Base-by-base conservation (phyloP, 2,888 invertebrate genomes). In the Sinelater perroti region DNA sequence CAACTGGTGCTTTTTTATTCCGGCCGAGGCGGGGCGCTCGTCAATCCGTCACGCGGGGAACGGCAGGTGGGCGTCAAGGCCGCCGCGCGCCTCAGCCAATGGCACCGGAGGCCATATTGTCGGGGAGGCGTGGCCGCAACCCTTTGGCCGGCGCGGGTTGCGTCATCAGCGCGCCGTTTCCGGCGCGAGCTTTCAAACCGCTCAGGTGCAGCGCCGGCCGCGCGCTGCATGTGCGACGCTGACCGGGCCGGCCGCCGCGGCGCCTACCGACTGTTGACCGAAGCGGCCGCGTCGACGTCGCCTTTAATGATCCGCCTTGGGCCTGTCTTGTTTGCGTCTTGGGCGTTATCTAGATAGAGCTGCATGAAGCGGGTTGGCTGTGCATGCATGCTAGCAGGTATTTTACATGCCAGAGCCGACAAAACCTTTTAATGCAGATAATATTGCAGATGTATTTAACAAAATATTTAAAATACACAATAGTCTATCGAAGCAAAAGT, bases 21-120 rank as follows among this genome's bases (percentile, higher is more conserved):
- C 36, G 52, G 59, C 70, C 66, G 65, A 68, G 70, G 73, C 72
- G 72, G 70, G 68, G 69, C 63, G 51, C 61, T 63, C 65, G 71
- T 75, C 77, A 75, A 76, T 76, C 76, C 66, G 74, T 75, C 75
- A 72, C 66, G 64, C 67, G 65, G 60, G 66, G 61, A 70, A 65
- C 71, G 72, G 75, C 75, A 74, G 74, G 76, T 76, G 74, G 78
- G 76, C 77, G 78, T 73, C 75, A 70, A 71, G 71, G 71, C 63
- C 71, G 68, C 67, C 60, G 59, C 64, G 66, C 66, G 67, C 68
- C 61, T 77, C 81, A 81, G 80, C 85, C 85, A 86, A 85, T 85
- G 83, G 80, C 78, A 78, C 76, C 69, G 72, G 73, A 80, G 84
- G 85, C 85, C 85, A 86, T 86, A 83, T 85, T 86, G 85, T 83